A percentile compares a stretch with the other conserved stretches of the same genome.
Evolutionary conservation across 2,888 invertebrate genomes (phyloP).

Genomic region (Nemotelus nigrinus): DNA sequence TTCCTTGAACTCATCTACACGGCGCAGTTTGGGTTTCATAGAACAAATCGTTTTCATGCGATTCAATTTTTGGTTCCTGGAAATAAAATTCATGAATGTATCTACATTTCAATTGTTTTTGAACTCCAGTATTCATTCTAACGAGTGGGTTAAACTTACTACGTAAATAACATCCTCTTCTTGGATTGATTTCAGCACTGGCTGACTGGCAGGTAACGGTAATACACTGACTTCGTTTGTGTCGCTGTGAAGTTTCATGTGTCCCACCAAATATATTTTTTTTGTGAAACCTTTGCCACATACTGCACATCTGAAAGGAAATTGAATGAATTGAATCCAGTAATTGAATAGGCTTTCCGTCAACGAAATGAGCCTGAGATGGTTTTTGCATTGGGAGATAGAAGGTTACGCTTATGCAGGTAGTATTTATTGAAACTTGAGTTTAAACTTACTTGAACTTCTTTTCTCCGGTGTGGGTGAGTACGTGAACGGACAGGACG

Average conservation of each 20-base stretch:
- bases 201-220: neutral
- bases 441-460: slow-evolving; percentile 56
- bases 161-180: neutral
- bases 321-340: neutral
- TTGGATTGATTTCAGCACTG: neutral
- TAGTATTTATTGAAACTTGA: too few relatives aligned
- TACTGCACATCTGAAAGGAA: slow-evolving; percentile 54
- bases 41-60: slow-evolving; percentile 45
- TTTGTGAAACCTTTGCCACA: slow-evolving; percentile 64
- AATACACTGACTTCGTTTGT: neutral
- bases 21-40: slow-evolving; percentile 14
- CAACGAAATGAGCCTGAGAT: too few relatives aligned
- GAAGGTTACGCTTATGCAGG: too few relatives aligned
- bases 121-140: neutral
- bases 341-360: too few relatives aligned
- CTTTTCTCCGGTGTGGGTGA: slow-evolving; percentile 63
- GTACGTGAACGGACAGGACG: slow-evolving; percentile 61
- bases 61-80: slow-evolving; percentile 13
- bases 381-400: too few relatives aligned
- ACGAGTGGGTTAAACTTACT: neutral
- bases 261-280: slow-evolving; percentile 60
- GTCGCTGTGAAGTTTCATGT: slow-evolving; percentile 58
- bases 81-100: slow-evolving; percentile 7
- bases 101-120: slow-evolving; percentile 11
- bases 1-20: too few relatives aligned